A percentile compares a stretch with the other conserved stretches of the same genome.
Conservation (phyloP, 2,888 invertebrate species). For the Anodontia alba region DNA sequence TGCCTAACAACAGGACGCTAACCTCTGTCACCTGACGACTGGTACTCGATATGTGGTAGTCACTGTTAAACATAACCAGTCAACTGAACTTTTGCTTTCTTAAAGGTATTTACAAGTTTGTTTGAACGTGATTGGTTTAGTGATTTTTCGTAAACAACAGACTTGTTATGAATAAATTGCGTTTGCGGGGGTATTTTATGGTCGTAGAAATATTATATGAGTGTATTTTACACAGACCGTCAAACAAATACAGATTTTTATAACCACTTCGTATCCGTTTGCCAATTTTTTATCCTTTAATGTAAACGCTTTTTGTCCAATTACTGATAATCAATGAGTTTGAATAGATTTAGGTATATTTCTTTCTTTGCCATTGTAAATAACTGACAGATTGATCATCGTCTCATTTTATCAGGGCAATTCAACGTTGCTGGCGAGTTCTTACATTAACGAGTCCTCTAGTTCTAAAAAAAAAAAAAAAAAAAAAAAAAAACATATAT, state of each 20-base stretch:
- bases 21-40: slow-evolving; percentile 18
- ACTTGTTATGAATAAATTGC: not conserved
- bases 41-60: not conserved
- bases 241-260: slow-evolving; percentile 3
- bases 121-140: not conserved
- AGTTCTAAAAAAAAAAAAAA: too few relatives aligned
- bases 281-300: slow-evolving; percentile 10
- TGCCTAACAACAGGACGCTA: slow-evolving; percentile 30
- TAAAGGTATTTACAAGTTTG: not conserved
- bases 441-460: not conserved
- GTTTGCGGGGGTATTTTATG: not conserved
- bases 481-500: too few relatives aligned
- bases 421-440: not conserved
- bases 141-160: not conserved
- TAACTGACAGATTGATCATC: not conserved
- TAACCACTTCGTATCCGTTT: not conserved
- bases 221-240: not conserved
- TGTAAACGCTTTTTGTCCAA: slow-evolving; percentile 7
- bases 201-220: not conserved
- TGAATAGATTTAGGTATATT: not conserved
- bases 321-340: slow-evolving; percentile 6
- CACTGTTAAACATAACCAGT: not conserved
- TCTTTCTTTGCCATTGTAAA: slow-evolving; percentile 10
- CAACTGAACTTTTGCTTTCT: slow-evolving; percentile 7
- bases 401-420: not conserved